Conservation (phyloP, 2,113 vertebrate genomes). For the Semicossyphus pulcher region DNA sequence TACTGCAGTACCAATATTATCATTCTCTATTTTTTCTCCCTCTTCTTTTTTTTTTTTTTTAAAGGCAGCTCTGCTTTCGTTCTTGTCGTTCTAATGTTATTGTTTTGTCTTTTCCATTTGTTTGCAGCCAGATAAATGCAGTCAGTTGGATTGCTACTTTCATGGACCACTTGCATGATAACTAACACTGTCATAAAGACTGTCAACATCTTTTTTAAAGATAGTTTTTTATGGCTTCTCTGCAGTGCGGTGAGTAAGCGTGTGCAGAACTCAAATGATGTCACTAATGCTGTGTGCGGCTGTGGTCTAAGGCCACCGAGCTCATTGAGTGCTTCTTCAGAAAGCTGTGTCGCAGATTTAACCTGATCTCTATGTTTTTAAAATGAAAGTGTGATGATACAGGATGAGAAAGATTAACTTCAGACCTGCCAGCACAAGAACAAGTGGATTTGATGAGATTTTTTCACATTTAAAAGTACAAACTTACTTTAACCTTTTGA, state of each 20-base stretch:
- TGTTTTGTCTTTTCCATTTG: slow-evolving; percentile 49
- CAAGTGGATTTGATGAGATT: too few species aligned
- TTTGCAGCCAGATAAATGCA: slow-evolving; percentile 52
- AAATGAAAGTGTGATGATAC: too few species aligned
- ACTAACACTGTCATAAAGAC: slow-evolving; percentile 48
- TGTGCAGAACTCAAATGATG: slow-evolving; percentile 13
- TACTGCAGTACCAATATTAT: slow-evolving; percentile 51
- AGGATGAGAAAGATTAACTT: too few species aligned
- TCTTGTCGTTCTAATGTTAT: neutral
- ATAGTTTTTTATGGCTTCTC: slow-evolving; percentile 42
- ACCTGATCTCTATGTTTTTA: neutral
- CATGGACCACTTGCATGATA: slow-evolving; percentile 66
- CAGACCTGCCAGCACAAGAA: too few species aligned
- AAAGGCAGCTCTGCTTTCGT: neutral
- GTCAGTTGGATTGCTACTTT: slow-evolving; percentile 48
- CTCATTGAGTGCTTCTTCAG: neutral
- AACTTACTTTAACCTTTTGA: too few species aligned
- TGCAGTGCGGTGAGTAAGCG: slow-evolving; percentile 13
- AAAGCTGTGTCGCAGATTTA: neutral
- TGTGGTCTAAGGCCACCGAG: neutral
- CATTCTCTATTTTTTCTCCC: slow-evolving; percentile 14
- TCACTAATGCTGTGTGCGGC: neutral
- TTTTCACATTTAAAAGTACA: too few species aligned
- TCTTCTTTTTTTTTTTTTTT: neutral
- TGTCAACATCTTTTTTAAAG: slow-evolving; percentile 58